These are phyloP conservation scores for Epinotia brunnichana DNA, from an alignment of 2,888 invertebrate species.

Conservation along the genomic window DNA sequence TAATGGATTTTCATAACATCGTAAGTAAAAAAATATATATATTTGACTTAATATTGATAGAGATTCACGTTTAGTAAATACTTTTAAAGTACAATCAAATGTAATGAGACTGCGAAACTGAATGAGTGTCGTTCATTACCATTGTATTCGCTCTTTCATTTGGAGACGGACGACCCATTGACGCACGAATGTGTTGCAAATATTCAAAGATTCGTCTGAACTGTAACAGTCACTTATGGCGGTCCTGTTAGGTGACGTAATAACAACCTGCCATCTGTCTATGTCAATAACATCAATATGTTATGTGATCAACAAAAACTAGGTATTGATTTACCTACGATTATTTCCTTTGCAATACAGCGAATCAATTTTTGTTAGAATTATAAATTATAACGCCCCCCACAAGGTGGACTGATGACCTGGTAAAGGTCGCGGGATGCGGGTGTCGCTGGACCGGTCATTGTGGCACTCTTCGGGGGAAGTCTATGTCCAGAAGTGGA, in stretches of 20 bases:
- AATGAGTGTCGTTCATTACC: slow-evolving; percentile 25
- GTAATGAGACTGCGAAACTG: slow-evolving; percentile 30
- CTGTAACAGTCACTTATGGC: slow-evolving; percentile 24
- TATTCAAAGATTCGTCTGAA: slow-evolving; percentile 5
- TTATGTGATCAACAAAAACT: slow-evolving; percentile 3
- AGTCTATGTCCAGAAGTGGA: too few relatives aligned
- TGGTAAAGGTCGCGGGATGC: too few relatives aligned
- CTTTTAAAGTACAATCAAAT: slow-evolving; percentile 5
- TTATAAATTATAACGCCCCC: too few relatives aligned
- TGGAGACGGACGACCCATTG: slow-evolving; percentile 18
- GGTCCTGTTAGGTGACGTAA: slow-evolving; percentile 33
- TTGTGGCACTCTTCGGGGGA: too few relatives aligned
- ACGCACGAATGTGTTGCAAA: slow-evolving; percentile 31
- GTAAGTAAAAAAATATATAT: too few relatives aligned
- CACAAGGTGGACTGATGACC: too few relatives aligned
- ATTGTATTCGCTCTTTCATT: slow-evolving; percentile 29
- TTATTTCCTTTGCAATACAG: slow-evolving; percentile 4
- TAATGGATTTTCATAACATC: too few relatives aligned
- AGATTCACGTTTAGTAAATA: slow-evolving; percentile 3
- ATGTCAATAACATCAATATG: slow-evolving; percentile 28
- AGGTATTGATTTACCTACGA: not conserved
- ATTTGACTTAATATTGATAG: too few relatives aligned
- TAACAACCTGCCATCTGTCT: slow-evolving; percentile 3
- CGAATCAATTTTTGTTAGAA: not conserved
- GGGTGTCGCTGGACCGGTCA: too few relatives aligned